These are phyloP conservation scores for Triplophysa bombifrons DNA, from an alignment of 2,797 vertebrate genomes.

Conservation along the genomic window DNA sequence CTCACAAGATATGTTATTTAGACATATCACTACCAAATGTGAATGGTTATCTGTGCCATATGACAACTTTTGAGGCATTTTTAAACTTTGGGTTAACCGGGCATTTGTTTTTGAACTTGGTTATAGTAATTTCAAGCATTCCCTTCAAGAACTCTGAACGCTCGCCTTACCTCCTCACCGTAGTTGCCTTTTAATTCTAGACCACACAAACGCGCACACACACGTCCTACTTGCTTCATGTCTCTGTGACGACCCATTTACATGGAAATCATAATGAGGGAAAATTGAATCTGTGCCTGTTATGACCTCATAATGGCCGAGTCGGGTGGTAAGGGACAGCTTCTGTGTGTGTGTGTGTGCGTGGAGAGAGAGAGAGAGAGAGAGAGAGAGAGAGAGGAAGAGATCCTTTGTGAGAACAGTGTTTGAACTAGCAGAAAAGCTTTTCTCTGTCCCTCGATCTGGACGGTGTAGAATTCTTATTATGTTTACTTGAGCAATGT, in stretches of 20 bases:
- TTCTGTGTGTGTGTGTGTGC: constrained; percentile 5
- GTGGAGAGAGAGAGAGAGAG: neutral
- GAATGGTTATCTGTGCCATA: neutral
- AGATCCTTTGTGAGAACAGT: constrained; percentile 1
- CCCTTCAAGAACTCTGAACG: constrained; percentile 5
- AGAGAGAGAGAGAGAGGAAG: neutral
- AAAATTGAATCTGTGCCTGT: constrained; percentile 74
- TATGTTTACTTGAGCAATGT: neutral
- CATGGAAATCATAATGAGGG: constrained; percentile 68
- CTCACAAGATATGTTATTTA: neutral
- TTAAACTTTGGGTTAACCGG: neutral
- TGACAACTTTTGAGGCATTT: neutral
- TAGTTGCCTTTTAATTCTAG: neutral
- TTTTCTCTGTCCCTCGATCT: neutral
- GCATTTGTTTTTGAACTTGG: neutral
- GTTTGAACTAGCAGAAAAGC: constrained; percentile 5
- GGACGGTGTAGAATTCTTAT: neutral
- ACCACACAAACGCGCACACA: constrained; percentile 36
- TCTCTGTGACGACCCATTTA: constrained; percentile 64
- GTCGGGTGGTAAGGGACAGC: constrained; percentile 28
- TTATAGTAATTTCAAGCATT: neutral
- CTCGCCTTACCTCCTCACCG: neutral
- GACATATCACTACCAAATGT: neutral
- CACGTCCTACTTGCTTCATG: constrained; percentile 38
- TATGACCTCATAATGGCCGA: constrained; percentile 50